Base-by-base conservation (phyloP, 2,113 vertebrate species). In the Mola mola region DNA sequence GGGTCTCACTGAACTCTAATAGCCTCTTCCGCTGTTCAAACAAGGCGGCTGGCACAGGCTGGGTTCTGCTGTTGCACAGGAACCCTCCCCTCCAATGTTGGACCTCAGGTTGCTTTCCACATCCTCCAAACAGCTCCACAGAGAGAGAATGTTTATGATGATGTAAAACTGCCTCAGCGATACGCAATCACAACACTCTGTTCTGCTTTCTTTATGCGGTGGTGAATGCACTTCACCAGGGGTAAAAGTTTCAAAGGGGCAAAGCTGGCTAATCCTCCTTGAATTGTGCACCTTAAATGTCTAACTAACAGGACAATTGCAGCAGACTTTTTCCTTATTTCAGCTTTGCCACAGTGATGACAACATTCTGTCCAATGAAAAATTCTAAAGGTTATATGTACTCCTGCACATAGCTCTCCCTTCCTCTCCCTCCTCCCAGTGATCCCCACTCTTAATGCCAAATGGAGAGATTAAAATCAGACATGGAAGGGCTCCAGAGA, bases 121-220 rank as follows among this genome's bases (percentile, higher is more conserved):
- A 91, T 85, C 86, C 88, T 81, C 82, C 62, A 73, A 69, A 88
- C 69, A 49, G 66, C 60, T 83, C 88, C 65, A 21, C 72, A 57
- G 72, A 86, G 82, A 72, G 72, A 79, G 78, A 56, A 70, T 86
- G 84, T 90, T 89, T 85, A 83, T 87, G 86, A 89, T 90, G 89
- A 91, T 89, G 87, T 85, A 90, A 90, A 91, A 84, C 48, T 9
- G 70, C 77, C 38, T 65, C 25, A 13, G 66, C 28, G 40, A 79
- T 69, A 72, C 15, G 87, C 85, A 85, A 89, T 91, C 83, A 72
- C 77, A 81, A 78, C 84, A 79, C 79, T 78, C 82, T 76, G 76
- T 76, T 53, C n/a, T 36, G 69, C 68, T 60, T 46, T 49, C 53
- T 75, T 68, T 53, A 37, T 60, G 72, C 49, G 57, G 63, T 56